A percentile compares a stretch with the other conserved stretches of the same genome.
These are phyloP conservation scores for Centropristis striata DNA, from an alignment of 2,113 vertebrate genomes.

Conservation along the genomic window DNA sequence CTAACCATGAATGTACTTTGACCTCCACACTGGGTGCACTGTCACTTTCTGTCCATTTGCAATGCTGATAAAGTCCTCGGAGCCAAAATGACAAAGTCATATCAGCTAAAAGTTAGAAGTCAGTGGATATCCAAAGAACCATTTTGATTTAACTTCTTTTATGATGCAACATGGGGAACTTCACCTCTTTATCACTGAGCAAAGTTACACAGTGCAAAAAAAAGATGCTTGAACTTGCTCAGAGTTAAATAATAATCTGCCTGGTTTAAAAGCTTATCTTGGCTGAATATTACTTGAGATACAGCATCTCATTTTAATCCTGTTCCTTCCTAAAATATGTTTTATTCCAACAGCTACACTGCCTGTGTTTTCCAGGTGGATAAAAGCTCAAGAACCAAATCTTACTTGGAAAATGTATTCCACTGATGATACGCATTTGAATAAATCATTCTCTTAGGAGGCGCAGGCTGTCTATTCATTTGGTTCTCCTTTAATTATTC, in stretches of 20 bases:
- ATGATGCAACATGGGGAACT: background rate
- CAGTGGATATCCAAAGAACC: background rate
- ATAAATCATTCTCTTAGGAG: background rate
- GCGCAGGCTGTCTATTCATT: conserved; percentile 1
- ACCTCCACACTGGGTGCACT: background rate
- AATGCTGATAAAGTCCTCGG: background rate
- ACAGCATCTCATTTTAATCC: background rate
- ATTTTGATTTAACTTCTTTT: background rate
- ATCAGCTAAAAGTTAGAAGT: too few species aligned
- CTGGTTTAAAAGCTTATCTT: background rate
- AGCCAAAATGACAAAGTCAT: background rate
- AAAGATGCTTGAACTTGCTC: conserved; percentile 2
- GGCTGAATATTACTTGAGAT: conserved; percentile 21
- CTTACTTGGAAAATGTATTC: background rate
- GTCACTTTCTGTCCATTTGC: background rate
- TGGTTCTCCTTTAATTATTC: conserved; percentile 30
- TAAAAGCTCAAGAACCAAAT: conserved; percentile 10
- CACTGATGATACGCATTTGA: conserved; percentile 11
- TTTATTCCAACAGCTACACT: background rate
- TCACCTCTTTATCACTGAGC: background rate
- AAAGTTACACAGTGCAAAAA: background rate
- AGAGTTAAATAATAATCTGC: conserved; percentile 22
- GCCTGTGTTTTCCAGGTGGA: conserved; percentile 2
- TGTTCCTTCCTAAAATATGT: background rate
- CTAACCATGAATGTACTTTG: background rate